Conservation (phyloP, 2,888 invertebrate species). For the Globia sparganii region DNA sequence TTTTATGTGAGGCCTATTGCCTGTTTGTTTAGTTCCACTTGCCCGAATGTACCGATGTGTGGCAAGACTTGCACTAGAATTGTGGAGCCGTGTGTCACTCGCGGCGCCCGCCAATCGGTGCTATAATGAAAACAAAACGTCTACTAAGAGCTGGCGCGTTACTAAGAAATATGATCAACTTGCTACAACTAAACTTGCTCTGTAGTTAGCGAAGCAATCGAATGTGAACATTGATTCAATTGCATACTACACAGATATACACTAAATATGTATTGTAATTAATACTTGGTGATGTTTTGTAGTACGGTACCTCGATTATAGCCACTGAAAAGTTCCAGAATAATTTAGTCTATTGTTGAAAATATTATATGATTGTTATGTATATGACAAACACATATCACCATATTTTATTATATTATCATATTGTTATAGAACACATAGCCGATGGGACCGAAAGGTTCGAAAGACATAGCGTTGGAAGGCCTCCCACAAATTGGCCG, state of each 20-base stretch:
- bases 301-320: neutral
- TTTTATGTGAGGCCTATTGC: constrained; percentile 78
- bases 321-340: neutral
- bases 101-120: constrained; percentile 50
- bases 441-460: no score
- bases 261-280: neutral
- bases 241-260: neutral
- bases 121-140: constrained; percentile 69
- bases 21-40: constrained; percentile 74
- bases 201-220: constrained; percentile 38
- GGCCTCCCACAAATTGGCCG: no score
- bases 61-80: constrained; percentile 40
- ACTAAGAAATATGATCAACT: constrained; percentile 67
- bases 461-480: no score
- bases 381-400: no score
- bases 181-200: constrained; percentile 51
- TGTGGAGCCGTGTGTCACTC: constrained; percentile 59
- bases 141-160: constrained; percentile 59
- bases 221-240: constrained; percentile 31
- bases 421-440: no score
- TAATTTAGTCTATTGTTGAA: neutral
- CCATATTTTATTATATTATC: no score
- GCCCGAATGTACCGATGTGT: constrained; percentile 48
- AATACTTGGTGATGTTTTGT: neutral
- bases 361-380: neutral